Evolutionary conservation across 2,797 vertebrate genomes (phyloP).

Genomic region (Pseudomugil tenellus): DNA sequence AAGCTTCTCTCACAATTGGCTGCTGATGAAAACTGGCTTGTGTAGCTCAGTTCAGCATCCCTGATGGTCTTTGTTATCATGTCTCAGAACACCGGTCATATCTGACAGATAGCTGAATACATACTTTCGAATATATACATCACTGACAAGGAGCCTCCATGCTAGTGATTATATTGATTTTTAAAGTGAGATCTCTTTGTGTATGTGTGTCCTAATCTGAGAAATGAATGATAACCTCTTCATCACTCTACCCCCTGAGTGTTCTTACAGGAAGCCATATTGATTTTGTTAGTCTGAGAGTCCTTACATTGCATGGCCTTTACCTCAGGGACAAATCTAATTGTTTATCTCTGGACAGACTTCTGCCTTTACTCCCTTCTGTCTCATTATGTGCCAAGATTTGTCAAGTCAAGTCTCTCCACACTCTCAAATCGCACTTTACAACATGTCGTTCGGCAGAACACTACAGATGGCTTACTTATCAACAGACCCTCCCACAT

Average conservation of each 20-base stretch:
- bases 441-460: slow-evolving; percentile 86
- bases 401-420: slow-evolving; percentile 88
- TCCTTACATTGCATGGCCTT: slow-evolving; percentile 84
- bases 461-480: slow-evolving; percentile 90
- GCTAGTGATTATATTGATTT: slow-evolving; percentile 73
- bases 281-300: slow-evolving; percentile 86
- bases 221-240: slow-evolving; percentile 86
- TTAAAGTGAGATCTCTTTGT: slow-evolving; percentile 62
- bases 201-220: slow-evolving; percentile 79
- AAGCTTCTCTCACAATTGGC: slow-evolving; percentile 74
- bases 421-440: slow-evolving; percentile 86
- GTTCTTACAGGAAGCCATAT: slow-evolving; percentile 85
- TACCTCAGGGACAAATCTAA: slow-evolving; percentile 88
- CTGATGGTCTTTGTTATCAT: slow-evolving; percentile 63
- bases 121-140: slow-evolving; percentile 58
- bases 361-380: slow-evolving; percentile 87
- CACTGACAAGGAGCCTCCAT: slow-evolving; percentile 55
- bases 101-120: slow-evolving; percentile 54
- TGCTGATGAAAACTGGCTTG: slow-evolving; percentile 64
- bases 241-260: slow-evolving; percentile 80
- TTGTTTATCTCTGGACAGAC: slow-evolving; percentile 90
- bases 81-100: slow-evolving; percentile 51
- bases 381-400: slow-evolving; percentile 90
- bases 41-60: slow-evolving; percentile 62
- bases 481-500: slow-evolving; percentile 88